Evolutionary conservation across 1,140 invertebrate genomes (phyloP), one percentile per base, ranked within the genome.

Genomic region (Drosophila baimaii): DNA sequence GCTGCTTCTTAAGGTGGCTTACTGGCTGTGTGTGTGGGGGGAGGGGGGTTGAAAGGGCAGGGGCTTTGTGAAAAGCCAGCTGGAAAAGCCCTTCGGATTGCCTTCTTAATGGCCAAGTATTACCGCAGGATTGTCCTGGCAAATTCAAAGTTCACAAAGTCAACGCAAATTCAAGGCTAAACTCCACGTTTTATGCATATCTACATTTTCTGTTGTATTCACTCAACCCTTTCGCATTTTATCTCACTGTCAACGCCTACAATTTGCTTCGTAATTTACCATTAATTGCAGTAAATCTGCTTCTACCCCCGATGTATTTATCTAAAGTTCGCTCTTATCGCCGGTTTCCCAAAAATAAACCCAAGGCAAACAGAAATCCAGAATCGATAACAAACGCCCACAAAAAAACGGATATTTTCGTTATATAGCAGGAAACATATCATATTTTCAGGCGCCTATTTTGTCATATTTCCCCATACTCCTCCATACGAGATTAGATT

Each of bases 11-110:
- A 70, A 71, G 65, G 68, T 71, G 65, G 68, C 68, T 71, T 71
- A 70, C 39, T 57, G 41, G 13, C 41, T 37, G 31, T 39, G 31
- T 47, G 17, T 29, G 17, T 63, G 39, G 12, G 17, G 27, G 25
- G 3, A n/a, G 2, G 2, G 15, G 23, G n/a, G 27, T n/a, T n/a
- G n/a, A 23, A 15, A 17, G 55, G 61, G n/a, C 61, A 12, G 27
- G 21, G 35, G n/a, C 68, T 70, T 37, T 44, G 64, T 9, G 51
- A 25, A 71, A 71, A 71, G 25, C 49, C 21, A 19, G 51, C 64
- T 71, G 68, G 64, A 69, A 71, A 71, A 71, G 39, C 68, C 68
- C 21, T 71, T 56, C 68, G 68, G 64, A 71, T 70, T 57, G 68
- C 51, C 64, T 33, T 43, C 66, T 71, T 71, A 71, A 71, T 47